phyloP scores from a whole-genome alignment of 2,797 vertebrate species.

The Threskiornis aethiopicus region DNA sequence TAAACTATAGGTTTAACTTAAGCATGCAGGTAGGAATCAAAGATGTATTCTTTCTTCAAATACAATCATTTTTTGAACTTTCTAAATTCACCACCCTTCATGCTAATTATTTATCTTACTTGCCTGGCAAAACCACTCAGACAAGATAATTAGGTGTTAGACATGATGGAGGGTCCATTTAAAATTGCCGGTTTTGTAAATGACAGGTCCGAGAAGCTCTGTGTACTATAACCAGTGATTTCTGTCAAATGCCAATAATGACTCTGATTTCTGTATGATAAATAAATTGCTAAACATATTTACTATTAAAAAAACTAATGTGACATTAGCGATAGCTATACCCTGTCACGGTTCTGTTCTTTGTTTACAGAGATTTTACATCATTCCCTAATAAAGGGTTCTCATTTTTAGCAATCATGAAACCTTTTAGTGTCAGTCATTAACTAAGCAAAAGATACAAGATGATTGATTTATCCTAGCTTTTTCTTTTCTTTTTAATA shows the following conservation, averaged over 20 bases:
- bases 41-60: neutral
- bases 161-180: neutral
- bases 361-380: conserved; percentile 30
- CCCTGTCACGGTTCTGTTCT: neutral
- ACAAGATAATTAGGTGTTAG: conserved; percentile 9
- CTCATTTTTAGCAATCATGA: conserved; percentile 11
- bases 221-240: neutral
- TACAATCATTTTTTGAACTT: neutral
- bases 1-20: neutral
- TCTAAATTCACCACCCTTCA: neutral
- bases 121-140: neutral
- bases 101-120: neutral
- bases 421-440: conserved; percentile 42
- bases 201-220: neutral
- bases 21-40: neutral
- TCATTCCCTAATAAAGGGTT: neutral
- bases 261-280: neutral
- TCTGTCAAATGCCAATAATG: neutral
- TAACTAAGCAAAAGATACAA: neutral
- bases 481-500: neutral
- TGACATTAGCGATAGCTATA: neutral
- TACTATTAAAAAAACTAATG: conserved; percentile 13
- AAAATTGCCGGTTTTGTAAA: neutral
- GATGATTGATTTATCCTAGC: neutral
- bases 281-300: conserved; percentile 24